Percentiles rank a stretch among this genome's conserved stretches.
Evolutionary conservation across 2,113 vertebrate species (phyloP).

Genomic region (Arvicanthis niloticus): DNA sequence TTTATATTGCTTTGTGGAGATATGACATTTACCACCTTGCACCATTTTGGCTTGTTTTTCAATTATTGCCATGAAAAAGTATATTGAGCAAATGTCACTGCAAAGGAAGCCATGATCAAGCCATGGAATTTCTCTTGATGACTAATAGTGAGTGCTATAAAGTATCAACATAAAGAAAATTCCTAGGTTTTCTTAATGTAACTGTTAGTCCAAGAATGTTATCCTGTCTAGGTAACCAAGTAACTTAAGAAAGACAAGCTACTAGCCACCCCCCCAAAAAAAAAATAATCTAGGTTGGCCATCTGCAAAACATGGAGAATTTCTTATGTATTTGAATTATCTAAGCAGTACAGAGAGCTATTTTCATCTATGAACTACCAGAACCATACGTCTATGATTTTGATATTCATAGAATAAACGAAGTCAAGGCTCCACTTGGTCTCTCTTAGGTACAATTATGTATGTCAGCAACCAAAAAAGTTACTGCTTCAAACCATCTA

Average conservation of each 20-base stretch:
- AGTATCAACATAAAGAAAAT: conserved; percentile 42
- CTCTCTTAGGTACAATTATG: conserved; percentile 66
- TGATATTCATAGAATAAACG: conserved; percentile 59
- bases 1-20: conserved; percentile 69
- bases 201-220: neutral
- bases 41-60: conserved; percentile 69
- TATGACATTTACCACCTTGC: conserved; percentile 75
- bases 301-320: conserved; percentile 61
- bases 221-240: conserved; percentile 61
- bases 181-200: conserved; percentile 51
- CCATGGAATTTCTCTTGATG: neutral
- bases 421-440: conserved; percentile 51
- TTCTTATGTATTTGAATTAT: conserved; percentile 19
- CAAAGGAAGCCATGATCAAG: conserved; percentile 26
- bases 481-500: conserved; percentile 30
- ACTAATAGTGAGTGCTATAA: conserved; percentile 65
- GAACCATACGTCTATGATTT: conserved; percentile 39
- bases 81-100: conserved; percentile 70
- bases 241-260: conserved; percentile 57
- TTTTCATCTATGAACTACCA: conserved; percentile 59
- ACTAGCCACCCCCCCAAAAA: neutral
- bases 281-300: conserved; percentile 28
- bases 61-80: conserved; percentile 67
- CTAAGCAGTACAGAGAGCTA: conserved; percentile 37
- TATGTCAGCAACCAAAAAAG: conserved; percentile 64